Conservation (phyloP, 2,797 vertebrate species). For the Hirundo rustica region DNA sequence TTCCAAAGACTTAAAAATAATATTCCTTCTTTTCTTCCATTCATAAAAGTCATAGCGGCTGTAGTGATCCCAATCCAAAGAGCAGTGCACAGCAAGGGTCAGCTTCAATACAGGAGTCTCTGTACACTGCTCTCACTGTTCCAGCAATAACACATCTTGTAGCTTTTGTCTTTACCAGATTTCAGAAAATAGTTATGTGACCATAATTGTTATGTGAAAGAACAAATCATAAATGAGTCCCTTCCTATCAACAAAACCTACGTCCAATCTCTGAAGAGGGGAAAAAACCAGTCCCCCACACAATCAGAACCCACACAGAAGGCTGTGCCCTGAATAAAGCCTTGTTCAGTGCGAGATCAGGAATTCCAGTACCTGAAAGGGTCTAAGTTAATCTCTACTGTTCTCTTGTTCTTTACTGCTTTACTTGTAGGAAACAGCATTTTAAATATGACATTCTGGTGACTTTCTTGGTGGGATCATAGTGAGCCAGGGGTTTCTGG, state of each 20-base stretch:
- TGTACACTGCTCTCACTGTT: neutral
- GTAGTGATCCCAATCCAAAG: neutral
- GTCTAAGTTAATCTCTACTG: neutral
- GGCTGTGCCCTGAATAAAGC: neutral
- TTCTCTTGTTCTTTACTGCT: neutral
- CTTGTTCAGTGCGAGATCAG: neutral
- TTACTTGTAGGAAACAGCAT: neutral
- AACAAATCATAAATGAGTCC: neutral
- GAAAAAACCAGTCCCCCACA: fast-evolving
- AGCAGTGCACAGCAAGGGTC: neutral
- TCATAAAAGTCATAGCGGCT: neutral
- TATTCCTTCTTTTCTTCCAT: neutral
- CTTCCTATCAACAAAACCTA: neutral
- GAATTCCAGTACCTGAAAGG: neutral
- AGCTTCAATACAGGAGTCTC: neutral
- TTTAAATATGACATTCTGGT: neutral
- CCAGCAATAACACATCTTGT: fast-evolving
- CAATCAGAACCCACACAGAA: neutral
- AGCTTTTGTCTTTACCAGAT: neutral
- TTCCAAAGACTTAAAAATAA: constrained; percentile 42
- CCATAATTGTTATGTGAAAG: neutral
- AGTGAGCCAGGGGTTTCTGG: neutral
- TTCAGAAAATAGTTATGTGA: neutral
- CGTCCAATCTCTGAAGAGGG: neutral
- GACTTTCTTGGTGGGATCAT: neutral